These are phyloP conservation scores for Ricordea florida DNA, from an alignment of 92 coral and sea anemone genomes.

Conservation along the genomic window DNA sequence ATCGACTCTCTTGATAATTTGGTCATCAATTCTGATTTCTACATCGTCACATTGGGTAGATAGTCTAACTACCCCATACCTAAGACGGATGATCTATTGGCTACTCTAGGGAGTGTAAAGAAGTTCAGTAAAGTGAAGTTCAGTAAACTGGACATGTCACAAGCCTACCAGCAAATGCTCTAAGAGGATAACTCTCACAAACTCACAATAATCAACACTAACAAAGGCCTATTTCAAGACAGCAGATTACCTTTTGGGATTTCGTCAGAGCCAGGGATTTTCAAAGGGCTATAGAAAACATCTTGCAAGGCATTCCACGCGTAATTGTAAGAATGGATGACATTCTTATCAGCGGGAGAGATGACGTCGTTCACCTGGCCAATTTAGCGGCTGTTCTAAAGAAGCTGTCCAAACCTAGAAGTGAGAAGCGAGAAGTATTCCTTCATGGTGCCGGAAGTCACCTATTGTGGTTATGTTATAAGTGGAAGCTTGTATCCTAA, in stretches of 20 bases:
- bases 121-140: too few relatives aligned
- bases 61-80: slow-evolving; percentile 79
- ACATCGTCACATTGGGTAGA: too few relatives aligned
- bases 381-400: slow-evolving; percentile 44
- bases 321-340: slow-evolving; percentile 53
- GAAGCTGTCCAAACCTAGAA: slow-evolving; percentile 37
- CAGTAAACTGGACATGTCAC: slow-evolving; percentile 62
- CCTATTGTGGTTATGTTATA: slow-evolving; percentile 53
- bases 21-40: too few relatives aligned
- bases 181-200: slow-evolving; percentile 43
- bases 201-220: slow-evolving; percentile 57
- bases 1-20: too few relatives aligned
- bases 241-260: slow-evolving; percentile 35
- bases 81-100: slow-evolving; percentile 46
- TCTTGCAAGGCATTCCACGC: slow-evolving; percentile 57
- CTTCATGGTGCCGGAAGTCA: slow-evolving; percentile 59
- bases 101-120: slow-evolving; percentile 49
- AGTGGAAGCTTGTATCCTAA: too few relatives aligned
- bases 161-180: slow-evolving; percentile 54
- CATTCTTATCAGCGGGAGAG: slow-evolving; percentile 44
- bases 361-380: slow-evolving; percentile 27
- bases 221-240: slow-evolving; percentile 37
- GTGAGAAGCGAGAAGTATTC: slow-evolving; percentile 26
- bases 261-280: slow-evolving; percentile 34
- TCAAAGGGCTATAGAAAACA: slow-evolving; percentile 56